phyloP scores from a whole-genome alignment of 2,113 vertebrate genomes.

The Eudorcas thomsonii region DNA sequence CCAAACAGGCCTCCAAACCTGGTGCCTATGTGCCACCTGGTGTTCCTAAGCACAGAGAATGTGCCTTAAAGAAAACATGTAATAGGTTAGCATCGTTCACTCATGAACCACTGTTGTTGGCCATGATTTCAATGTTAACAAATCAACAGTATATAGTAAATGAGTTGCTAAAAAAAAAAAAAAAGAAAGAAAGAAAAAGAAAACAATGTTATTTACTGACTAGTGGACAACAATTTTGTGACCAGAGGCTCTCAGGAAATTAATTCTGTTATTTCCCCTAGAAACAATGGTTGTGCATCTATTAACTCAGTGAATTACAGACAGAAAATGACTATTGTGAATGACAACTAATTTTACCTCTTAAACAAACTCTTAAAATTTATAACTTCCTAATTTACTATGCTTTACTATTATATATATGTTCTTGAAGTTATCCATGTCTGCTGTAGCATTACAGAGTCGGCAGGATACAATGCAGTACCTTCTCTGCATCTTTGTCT shows the following conservation, averaged over 20 bases:
- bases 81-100: neutral
- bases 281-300: neutral
- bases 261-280: neutral
- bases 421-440: neutral
- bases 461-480: neutral
- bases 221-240: no score
- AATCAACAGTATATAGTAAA: neutral
- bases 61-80: neutral
- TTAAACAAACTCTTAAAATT: neutral
- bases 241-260: neutral
- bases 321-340: neutral
- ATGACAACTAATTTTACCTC: neutral
- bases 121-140: neutral
- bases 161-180: neutral
- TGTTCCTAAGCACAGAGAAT: neutral
- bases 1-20: neutral
- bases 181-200: neutral
- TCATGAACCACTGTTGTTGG: neutral
- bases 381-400: neutral
- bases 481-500: neutral
- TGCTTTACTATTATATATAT: neutral
- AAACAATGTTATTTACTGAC: neutral
- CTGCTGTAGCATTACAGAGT: no score
- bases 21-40: neutral
- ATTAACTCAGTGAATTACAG: neutral